Evolutionary conservation across 2,888 invertebrate genomes (phyloP), one percentile per base, ranked within the genome.

Genomic region (Erebia epiphron): DNA sequence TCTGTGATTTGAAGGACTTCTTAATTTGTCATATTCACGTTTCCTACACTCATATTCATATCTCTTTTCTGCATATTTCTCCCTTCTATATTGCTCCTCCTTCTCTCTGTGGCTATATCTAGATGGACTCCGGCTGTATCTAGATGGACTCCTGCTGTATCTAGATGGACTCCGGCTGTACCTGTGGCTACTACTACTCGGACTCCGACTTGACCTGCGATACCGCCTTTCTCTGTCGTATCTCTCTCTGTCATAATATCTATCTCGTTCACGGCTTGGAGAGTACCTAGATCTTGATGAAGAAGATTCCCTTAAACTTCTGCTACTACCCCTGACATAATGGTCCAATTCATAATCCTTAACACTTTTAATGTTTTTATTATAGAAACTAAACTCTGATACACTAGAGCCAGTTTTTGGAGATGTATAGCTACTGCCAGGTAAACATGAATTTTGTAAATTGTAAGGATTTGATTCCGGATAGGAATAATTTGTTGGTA

Each of bases 11-110:
- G 80, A 76, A 41, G 83, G 79, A 73, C 87, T 86, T 52, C 72
- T 75, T 13, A 63, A 64, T 69, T 69, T 75, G 56, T 86, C 85
- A 80, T 84, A 78, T 69, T 86, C 85, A 78, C 82, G 74, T 75
- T 81, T 84, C 67, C 80, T 86, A 52, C 80, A 72, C 49, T 89
- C 88, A 82, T 84, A 81, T 62, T 87, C 75, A 69, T 77, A 75
- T 68, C 72, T 75, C 9, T 75, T 75, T 43, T 76, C 73, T 16
- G 68, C 69, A 73, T 77, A 78, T 72, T 75, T 81, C 4, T 84
- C 81, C 75, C 77, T 80, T n/a, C 78, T 72, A 71, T 81, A 80
- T 43, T 79, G 76, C 57, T 80, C 79, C 80, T 68, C 73, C 67
- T 43, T 69, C 4, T 75, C 72, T 70, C 72, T 77, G 43, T 82